Evolutionary conservation across 2,888 invertebrate species (phyloP), one percentile per base, ranked within the genome.

Genomic region (Spicauda simplicius): DNA sequence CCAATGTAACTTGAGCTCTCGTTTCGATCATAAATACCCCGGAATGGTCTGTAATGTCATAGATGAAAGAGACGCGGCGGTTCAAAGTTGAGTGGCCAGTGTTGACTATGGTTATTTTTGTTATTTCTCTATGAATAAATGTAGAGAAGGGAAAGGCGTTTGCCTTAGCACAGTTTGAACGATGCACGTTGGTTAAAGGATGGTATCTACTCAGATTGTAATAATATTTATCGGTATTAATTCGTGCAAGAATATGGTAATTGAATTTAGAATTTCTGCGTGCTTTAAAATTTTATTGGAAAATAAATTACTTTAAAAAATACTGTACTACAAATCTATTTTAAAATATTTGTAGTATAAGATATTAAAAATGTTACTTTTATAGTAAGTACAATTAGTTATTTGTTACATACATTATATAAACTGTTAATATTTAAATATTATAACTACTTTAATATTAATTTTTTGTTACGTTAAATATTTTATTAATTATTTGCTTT

Each of bases 71-170:
- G 71, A 70, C 71, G 72, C 65, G 70, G 73, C 62, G 73, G 86
- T 48, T 84, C 88, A 77, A 62, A 48, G 45, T 77, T 70, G 50
- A 71, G 71, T 88, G 88, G 90, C 69, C 71, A 76, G 74, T 73
- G 72, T 80, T 82, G 83, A 84, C 85, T 89, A 88, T 89, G 88
- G 88, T 83, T 91, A 92, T 93, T 93, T 93, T 93, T 92, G 91
- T 88, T 92, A 91, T 91, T 91, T 91, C 90, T 88, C 91, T 91
- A 90, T 91, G 91, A 91, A 93, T 91, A 91, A 91, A 88, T 89
- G 87, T 85, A 84, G 82, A 78, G 82, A 90, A 92, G 91, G 87
- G 92, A 91, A 92, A 92, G 93, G 91, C 86, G 93, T 88, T 92
- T 83, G 87, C 92, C 91, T 92, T 91, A 91, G 87, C 92, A 93